phyloP scores from a whole-genome alignment of 2,113 vertebrate species.

The Gnathonemus echidnorhynchus region DNA sequence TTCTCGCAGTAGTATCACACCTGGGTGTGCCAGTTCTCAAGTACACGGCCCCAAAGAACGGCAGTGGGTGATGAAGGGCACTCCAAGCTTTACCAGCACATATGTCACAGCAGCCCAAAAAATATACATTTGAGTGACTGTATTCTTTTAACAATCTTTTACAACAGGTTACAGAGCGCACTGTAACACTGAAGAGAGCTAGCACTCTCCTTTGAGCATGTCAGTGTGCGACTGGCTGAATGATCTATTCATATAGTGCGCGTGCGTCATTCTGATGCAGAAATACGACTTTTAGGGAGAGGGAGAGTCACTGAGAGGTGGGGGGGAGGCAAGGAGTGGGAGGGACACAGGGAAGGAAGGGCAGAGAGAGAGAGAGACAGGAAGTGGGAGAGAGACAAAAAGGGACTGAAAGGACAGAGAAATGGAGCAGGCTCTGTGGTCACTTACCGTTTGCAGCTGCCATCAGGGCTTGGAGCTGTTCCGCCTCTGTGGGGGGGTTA shows the following conservation, averaged over 20 bases:
- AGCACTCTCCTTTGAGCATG: background rate
- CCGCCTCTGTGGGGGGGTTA: constrained; percentile 91
- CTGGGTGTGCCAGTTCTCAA: background rate
- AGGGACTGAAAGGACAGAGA: background rate
- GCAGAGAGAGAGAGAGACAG: background rate
- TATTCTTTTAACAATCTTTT: background rate
- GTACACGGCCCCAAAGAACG: background rate
- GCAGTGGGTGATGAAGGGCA: background rate
- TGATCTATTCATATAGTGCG: background rate
- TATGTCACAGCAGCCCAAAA: background rate
- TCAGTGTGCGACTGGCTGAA: background rate
- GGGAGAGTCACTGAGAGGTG: background rate
- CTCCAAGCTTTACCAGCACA: background rate
- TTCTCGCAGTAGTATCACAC: background rate
- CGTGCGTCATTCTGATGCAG: background rate
- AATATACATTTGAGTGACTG: background rate
- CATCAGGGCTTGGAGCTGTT: constrained; percentile 96
- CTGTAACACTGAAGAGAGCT: background rate
- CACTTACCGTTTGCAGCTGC: constrained; percentile 86
- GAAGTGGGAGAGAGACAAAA: background rate
- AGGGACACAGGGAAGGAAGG: background rate
- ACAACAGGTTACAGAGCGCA: background rate
- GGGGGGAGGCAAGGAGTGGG: background rate
- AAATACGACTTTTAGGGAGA: background rate
- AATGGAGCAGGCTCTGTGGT: background rate